Percentiles rank a stretch among this genome's conserved stretches.
phyloP scores from a whole-genome alignment of 2,113 vertebrate species.

The Chinchilla lanigera region DNA sequence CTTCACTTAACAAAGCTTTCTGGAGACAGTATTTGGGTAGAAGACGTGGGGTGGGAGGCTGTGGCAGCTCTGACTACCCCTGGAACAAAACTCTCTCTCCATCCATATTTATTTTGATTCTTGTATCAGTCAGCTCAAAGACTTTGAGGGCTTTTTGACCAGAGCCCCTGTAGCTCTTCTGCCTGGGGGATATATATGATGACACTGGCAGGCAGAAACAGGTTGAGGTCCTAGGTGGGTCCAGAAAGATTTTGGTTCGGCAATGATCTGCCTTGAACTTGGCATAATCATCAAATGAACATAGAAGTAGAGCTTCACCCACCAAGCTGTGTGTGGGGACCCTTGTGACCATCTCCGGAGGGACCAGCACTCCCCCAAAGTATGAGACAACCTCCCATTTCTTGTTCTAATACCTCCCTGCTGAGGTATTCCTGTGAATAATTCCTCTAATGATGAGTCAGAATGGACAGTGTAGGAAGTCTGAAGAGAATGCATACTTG shows the following conservation, averaged over 20 bases:
- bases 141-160: background rate
- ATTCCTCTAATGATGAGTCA: background rate
- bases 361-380: background rate
- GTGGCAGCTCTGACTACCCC: background rate
- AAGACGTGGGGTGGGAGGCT: background rate
- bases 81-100: background rate
- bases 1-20: background rate
- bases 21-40: background rate
- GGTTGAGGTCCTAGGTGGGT: background rate
- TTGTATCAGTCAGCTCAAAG: background rate
- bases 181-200: background rate
- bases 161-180: constrained; percentile 6
- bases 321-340: background rate
- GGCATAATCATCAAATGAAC: background rate
- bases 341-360: no score
- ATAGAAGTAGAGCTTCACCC: background rate
- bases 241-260: background rate
- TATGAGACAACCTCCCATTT: background rate
- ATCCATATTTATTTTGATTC: background rate
- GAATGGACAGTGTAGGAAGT: background rate
- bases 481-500: background rate
- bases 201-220: background rate
- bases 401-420: background rate
- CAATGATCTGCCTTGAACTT: background rate
- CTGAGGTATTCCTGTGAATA: background rate